phyloP scores from a whole-genome alignment of 2,888 invertebrate species.

The Chesias legatella region DNA sequence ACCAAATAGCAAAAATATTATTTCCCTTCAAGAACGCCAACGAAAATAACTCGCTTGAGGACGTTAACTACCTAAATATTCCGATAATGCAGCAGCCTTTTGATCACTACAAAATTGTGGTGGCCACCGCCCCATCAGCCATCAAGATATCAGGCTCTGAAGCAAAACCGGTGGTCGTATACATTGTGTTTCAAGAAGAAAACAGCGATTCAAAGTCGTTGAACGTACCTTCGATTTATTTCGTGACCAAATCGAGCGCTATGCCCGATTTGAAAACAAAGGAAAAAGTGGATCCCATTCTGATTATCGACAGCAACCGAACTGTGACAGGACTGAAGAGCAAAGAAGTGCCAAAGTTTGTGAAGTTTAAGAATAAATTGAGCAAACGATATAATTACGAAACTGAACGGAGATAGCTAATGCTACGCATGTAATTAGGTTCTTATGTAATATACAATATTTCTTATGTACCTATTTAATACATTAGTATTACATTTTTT shows the following conservation, averaged over 20 bases:
- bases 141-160: conserved; percentile 41
- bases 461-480: too few species aligned
- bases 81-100: conserved; percentile 51
- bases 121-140: conserved; percentile 58
- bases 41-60: conserved; percentile 6
- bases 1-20: conserved; percentile 50
- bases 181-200: conserved; percentile 57
- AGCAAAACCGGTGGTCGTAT: conserved; percentile 45
- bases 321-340: conserved; percentile 65
- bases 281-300: conserved; percentile 43
- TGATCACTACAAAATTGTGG: conserved; percentile 56
- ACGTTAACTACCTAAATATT: conserved; percentile 42
- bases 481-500: too few species aligned
- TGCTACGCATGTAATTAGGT: too few species aligned
- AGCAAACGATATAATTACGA: conserved; percentile 24
- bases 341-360: conserved; percentile 51
- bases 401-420: not conserved
- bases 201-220: conserved; percentile 27
- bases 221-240: conserved; percentile 57
- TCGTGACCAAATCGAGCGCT: conserved; percentile 42
- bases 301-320: conserved; percentile 59
- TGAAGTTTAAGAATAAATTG: conserved; percentile 59
- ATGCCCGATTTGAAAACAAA: conserved; percentile 30
- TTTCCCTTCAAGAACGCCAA: conserved; percentile 28
- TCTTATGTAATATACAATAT: too few species aligned